A percentile compares a stretch with the other conserved stretches of the same genome.
phyloP scores from a whole-genome alignment of 1,140 invertebrate genomes.

The Berghia stephanieae region DNA sequence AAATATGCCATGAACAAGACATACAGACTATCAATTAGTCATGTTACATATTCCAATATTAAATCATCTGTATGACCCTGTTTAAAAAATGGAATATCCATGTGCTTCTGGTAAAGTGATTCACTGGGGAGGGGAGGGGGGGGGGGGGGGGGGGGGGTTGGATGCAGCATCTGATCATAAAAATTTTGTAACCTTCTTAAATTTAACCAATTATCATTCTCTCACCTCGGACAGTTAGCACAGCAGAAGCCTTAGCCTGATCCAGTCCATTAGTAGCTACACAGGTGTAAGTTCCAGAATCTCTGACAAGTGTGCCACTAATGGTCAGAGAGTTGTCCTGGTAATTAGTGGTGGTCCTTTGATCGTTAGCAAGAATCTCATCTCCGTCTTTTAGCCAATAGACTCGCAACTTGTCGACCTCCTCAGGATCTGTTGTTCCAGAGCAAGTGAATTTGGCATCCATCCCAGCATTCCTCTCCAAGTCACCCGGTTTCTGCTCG shows the following conservation, averaged over 20 bases:
- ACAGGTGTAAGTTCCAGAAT: conserved; percentile 96
- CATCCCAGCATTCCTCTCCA: conserved; percentile 52
- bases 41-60: no score
- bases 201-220: no score
- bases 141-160: not conserved
- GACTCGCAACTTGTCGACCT: conserved; percentile 51
- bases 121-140: no score
- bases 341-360: conserved; percentile 70
- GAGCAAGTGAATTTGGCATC: conserved; percentile 62
- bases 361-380: conserved; percentile 80
- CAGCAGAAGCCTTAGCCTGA: conserved; percentile 82
- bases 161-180: no score
- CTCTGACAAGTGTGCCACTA: conserved; percentile 90
- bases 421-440: conserved; percentile 57
- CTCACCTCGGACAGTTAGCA: conserved; percentile 87
- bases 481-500: conserved; percentile 52
- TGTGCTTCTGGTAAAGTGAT: no score
- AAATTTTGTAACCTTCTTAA: no score
- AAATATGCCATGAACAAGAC: no score
- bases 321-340: conserved; percentile 91
- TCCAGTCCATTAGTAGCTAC: conserved; percentile 91
- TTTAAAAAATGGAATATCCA: no score
- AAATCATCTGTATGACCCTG: no score
- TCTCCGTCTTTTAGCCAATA: conserved; percentile 59
- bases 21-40: no score